Evolutionary conservation across 2,113 vertebrate species (phyloP), one percentile per base, ranked within the genome.

Genomic region (Indicator indicator): DNA sequence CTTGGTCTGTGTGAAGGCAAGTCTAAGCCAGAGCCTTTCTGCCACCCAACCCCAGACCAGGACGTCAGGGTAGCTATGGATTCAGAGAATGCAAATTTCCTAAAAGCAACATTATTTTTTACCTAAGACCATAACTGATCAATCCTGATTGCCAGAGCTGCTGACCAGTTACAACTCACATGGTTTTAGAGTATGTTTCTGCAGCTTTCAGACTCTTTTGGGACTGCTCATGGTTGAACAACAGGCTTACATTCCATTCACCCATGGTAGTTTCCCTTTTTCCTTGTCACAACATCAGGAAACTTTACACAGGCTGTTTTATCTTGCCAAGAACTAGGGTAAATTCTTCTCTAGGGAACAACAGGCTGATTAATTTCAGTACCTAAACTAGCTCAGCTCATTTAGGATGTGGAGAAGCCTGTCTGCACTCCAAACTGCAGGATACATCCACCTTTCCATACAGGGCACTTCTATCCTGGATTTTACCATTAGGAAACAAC

Each of bases 391-490:
- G 65, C 54, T 86, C 69, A 74, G 73, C 38, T 92, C 26, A 36
- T 69, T 68, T 42, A 13, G 38, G 69, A 19, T n/a, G 17, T 33
- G 70, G 89, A 78, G 21, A 60, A 71, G 38, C 16, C 54, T 18
- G n/a, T 48, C 9, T 4, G 6, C 40, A 8, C 73, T 71, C 12
- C 73, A 59, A 23, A 50, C 48, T 50, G 48, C 48, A 50, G 48
- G 48, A 50, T 50, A 23, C 3, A 40, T 3, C 16, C 38, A 40
- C n/a, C 27, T 12, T 48, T 71, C 52, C 87, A 33, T 0, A 0
- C 1, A 0, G 18, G 62, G 17, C 50, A 88, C 30, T 83, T 12
- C 18, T 23, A 33, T 24, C 16, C 69, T 50, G 72, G 50, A 40
- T 63, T 74, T 30, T 50, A 80, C 30, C 11, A 33, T 56, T 64